A percentile compares a stretch with the other conserved stretches of the same genome.
These are phyloP conservation scores for Trimorus sp. DNA, from an alignment of 2,888 invertebrate genomes.

Conservation along the genomic window DNA sequence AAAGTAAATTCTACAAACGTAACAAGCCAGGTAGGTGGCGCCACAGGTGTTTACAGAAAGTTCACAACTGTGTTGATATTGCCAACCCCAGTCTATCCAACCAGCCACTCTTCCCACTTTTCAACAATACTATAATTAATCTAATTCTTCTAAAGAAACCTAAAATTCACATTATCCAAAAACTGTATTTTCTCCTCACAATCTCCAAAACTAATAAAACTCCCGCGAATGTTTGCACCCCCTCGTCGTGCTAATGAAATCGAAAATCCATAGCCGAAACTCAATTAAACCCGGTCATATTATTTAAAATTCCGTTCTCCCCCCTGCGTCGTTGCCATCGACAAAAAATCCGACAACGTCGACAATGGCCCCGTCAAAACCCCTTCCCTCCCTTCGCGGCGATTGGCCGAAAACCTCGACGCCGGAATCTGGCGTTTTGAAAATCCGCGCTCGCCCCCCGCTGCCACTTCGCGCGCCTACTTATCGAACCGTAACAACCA, in stretches of 20 bases:
- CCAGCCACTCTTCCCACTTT: too few relatives aligned
- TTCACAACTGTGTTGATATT: too few relatives aligned
- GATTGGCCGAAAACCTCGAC: constrained; percentile 22
- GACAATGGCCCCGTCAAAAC: not conserved
- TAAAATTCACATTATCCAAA: too few relatives aligned
- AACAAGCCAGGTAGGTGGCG: too few relatives aligned
- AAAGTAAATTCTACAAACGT: too few relatives aligned
- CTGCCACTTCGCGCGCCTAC: not conserved
- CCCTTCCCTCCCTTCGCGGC: constrained; percentile 2
- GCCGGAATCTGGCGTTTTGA: constrained; percentile 21
- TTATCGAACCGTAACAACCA: constrained; percentile 37
- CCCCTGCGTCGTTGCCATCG: not conserved
- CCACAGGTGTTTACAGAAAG: too few relatives aligned
- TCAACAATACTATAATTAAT: too few relatives aligned
- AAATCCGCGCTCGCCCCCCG: constrained; percentile 8
- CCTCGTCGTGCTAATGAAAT: constrained; percentile 17
- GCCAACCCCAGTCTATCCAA: too few relatives aligned
- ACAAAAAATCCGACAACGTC: constrained; percentile 24
- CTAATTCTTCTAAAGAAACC: too few relatives aligned
- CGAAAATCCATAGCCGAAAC: constrained; percentile 28
- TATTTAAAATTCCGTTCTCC: constrained; percentile 40
- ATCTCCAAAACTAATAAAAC: too few relatives aligned
- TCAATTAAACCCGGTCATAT: constrained; percentile 21
- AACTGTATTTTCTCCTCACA: too few relatives aligned
- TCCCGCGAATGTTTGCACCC: too few relatives aligned